These are phyloP conservation scores for Orthonevra nobilis DNA, from an alignment of 2,888 invertebrate genomes.

Conservation along the genomic window DNA sequence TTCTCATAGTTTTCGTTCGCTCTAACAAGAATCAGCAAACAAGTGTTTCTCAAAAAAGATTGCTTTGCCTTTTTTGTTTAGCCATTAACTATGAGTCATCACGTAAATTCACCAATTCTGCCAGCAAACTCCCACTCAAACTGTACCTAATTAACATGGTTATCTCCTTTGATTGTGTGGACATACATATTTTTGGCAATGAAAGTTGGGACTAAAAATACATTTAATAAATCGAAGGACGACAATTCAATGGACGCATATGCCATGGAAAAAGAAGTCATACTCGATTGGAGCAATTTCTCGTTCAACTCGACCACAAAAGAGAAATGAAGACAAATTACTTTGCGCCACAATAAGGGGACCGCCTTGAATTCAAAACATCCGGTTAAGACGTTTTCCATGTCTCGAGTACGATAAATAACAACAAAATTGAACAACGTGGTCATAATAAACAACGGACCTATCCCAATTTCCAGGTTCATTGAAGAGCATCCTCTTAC, in stretches of 20 bases:
- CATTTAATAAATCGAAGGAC: slow-evolving; percentile 38
- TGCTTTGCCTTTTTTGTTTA: no score
- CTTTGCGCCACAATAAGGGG: slow-evolving; percentile 12
- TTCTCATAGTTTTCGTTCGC: no score
- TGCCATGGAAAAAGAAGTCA: slow-evolving; percentile 38
- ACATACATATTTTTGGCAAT: slow-evolving; percentile 33
- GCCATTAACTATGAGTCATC: no score
- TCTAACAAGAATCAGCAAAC: no score
- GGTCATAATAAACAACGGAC: slow-evolving; percentile 49
- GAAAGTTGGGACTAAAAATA: slow-evolving; percentile 16
- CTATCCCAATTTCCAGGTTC: slow-evolving; percentile 67
- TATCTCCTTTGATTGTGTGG: no score
- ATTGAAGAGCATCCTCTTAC: slow-evolving; percentile 42
- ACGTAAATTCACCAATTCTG: no score
- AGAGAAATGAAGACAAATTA: slow-evolving; percentile 32
- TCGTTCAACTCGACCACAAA: neutral
- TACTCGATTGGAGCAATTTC: slow-evolving; percentile 3
- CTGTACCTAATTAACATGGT: no score
- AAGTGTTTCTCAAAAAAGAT: no score
- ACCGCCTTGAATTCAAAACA: slow-evolving; percentile 56
- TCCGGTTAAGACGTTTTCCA: slow-evolving; percentile 67
- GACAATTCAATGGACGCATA: slow-evolving; percentile 4
- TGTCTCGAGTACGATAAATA: slow-evolving; percentile 58
- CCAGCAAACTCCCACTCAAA: no score
- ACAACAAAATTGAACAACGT: slow-evolving; percentile 38